Evolutionary conservation across 2,888 invertebrate genomes (phyloP).

Genomic region (Hyles lineata): DNA sequence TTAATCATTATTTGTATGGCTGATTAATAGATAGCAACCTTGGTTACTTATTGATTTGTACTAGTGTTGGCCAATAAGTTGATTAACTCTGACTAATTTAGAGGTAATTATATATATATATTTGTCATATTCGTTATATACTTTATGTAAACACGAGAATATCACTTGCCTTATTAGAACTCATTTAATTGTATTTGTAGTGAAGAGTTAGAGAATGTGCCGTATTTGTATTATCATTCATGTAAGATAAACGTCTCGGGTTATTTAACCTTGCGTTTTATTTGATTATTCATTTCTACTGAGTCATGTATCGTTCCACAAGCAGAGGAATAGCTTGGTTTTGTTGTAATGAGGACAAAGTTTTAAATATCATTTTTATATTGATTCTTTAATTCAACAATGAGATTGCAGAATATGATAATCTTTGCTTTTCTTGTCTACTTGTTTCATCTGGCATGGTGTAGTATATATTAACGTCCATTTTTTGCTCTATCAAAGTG

Average conservation of each 20-base stretch:
- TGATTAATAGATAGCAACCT: no score
- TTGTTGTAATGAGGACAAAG: background rate
- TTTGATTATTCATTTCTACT: conserved; percentile 35
- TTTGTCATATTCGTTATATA: no score
- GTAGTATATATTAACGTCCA: no score
- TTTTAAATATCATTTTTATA: background rate
- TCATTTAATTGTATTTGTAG: background rate
- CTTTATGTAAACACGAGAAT: no score
- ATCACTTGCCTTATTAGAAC: background rate
- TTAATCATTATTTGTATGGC: no score
- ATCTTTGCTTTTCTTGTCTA: background rate
- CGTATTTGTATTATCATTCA: background rate
- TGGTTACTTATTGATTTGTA: no score
- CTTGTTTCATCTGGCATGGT: no score
- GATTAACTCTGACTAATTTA: no score
- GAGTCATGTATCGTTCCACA: conserved; percentile 7
- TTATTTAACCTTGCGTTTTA: conserved; percentile 12
- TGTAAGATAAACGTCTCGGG: background rate
- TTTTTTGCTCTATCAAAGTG: no score
- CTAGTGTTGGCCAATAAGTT: no score
- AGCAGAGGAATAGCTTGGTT: background rate
- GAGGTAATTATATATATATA: no score
- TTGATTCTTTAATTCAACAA: background rate
- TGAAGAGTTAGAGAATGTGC: background rate
- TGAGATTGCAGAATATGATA: background rate